Base-by-base conservation (phyloP, 30 jellyfish, hydroid and myxozoan genomes). In the Pseudorhiza aurosa region DNA sequence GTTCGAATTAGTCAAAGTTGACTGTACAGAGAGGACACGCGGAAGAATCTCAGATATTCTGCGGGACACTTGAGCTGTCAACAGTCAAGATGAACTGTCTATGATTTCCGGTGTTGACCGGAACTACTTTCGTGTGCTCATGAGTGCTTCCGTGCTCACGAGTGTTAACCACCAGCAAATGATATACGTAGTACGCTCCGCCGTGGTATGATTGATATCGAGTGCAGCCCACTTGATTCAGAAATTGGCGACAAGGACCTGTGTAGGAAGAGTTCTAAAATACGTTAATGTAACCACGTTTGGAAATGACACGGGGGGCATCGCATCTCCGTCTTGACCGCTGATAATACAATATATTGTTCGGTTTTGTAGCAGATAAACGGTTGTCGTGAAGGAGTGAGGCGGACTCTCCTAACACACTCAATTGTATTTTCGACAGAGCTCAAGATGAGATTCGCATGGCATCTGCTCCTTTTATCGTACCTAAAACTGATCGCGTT, bases 51-150 rank as follows among this genome's bases (percentile, higher is more conserved):
- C 12, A 39, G 12, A 39, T 21, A 12, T 33, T 17, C 67, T 53
- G 67, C 36, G 30, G 67, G 37, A 53, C 67, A 53, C 22, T 53
- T 1, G 14, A 53, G 67, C 19, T 64, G 77, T 39, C 77, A 39
- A 64, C 77, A 64, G 58, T 30, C 58, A 24, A 64, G 40, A 17
- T 14, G 77, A 18, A 33, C 31, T 47, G 82, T 33, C 76, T 51
- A 49, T 68, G 28, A 65, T 68, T 60, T 77, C 80, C 89, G 89
- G 82, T 50, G 27, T 65, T 37, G 76, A 30, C 89, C 89, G 87
- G 87, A 74, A 74, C 87, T 11, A 74, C 35, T 17, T 27, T 40
- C 58, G 67, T 26, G 45, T 18, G 18, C 68, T 27, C 4, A 27
- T 39, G 68, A 26, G 68, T 55, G 69, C 45, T 55, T 49, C 55